Base-by-base conservation (phyloP, 2,113 vertebrate genomes). In the Odontesthes bonariensis region DNA sequence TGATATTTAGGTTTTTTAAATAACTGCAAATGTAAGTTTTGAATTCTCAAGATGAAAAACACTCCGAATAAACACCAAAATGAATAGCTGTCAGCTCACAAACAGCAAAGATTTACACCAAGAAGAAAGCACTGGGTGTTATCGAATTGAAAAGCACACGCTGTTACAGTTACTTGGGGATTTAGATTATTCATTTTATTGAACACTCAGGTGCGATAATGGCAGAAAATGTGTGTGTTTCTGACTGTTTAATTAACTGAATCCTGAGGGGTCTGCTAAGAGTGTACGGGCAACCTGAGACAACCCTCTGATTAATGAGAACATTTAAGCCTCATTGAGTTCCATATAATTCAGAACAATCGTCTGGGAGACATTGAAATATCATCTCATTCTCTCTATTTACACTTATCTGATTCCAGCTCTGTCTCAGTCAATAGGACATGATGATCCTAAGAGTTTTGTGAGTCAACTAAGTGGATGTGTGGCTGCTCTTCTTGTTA, bases 241-340 rank as follows among this genome's bases (percentile, higher is more conserved):
- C 52, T 78, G 72, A 59, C 73, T 75, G 76, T 90, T 88, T 94
- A 89, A 94, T 93, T 90, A 90, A 88, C 73, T 90, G 59, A 69
- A 73, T 83, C 77, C 86, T 90, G 73, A n/a, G 84, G 86, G 83
- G 64, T 79, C 72, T 85, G 60, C 71, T 63, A 22, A 20, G 65
- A 70, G 74, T 76, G 12, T 73, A 74, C 47, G 57, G 53, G 72
- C 80, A 75, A 76, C 77, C 69, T 79, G 81, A 82, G 87, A 87
- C 81, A 38, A 76, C 54, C 42, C 14, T 57, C 67, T 93, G 92
- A 95, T 93, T 91, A 89, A 94, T 94, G 87, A 88, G 77, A 69
- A 75, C 67, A 65, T 91, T 91, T 92, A 92, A 73, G 75, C 84
- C 62, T 69, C 88, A 92, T 90, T 88, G 77, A 82, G 90, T 90